A percentile compares a stretch with the other conserved stretches of the same genome.
phyloP scores from a whole-genome alignment of 2,888 invertebrate species.

The Belgica antarctica region DNA sequence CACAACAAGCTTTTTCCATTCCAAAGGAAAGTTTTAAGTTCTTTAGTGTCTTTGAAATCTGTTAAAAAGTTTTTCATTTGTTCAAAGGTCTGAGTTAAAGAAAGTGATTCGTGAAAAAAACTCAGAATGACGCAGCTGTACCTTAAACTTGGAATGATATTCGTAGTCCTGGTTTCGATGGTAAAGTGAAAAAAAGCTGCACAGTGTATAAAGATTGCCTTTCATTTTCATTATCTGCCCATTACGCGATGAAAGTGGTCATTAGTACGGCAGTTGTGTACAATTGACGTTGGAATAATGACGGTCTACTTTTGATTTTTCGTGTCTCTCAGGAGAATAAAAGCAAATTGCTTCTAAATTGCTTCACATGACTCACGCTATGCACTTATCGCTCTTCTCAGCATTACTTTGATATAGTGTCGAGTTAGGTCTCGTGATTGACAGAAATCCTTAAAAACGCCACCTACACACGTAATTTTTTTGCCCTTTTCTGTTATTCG shows the following conservation, averaged over 20 bases:
- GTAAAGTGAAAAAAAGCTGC: too few species aligned
- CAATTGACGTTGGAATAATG: too few species aligned
- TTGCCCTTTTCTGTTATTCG: background rate
- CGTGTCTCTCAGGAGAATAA: too few species aligned
- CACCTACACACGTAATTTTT: background rate
- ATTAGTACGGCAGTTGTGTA: too few species aligned
- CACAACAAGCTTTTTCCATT: background rate
- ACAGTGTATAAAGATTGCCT: too few species aligned
- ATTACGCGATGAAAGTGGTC: too few species aligned
- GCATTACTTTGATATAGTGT: background rate
- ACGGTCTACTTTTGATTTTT: too few species aligned
- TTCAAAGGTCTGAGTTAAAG: slow-evolving; percentile 3
- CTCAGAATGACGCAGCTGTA: background rate
- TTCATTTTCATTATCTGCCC: too few species aligned
- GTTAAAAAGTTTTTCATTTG: background rate
- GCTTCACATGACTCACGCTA: background rate
- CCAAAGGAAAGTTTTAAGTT: background rate
- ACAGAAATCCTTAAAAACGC: slow-evolving; percentile 27
- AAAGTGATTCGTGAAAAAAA: background rate
- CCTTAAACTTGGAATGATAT: slow-evolving; percentile 31
- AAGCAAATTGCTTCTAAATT: slow-evolving; percentile 7
- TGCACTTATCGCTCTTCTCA: background rate
- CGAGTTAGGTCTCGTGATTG: background rate
- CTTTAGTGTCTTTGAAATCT: background rate
- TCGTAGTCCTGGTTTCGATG: slow-evolving; percentile 19